Conservation (phyloP, 2,888 invertebrate species). For the Dromius quadrimaculatus region DNA sequence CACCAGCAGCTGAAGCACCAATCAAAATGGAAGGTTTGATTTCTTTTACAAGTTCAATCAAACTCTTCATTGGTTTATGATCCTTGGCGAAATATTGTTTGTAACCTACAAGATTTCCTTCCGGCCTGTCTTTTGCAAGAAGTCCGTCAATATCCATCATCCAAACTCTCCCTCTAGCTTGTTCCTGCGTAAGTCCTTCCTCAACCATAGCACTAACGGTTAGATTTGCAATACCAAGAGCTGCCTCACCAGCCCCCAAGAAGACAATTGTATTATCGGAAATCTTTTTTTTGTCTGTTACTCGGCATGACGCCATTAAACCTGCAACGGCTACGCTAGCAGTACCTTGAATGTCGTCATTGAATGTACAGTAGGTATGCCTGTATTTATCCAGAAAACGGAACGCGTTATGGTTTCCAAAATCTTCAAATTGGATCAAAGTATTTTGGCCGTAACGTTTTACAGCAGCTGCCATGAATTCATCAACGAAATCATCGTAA, state of each 20-base stretch:
- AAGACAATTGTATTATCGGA: slow-evolving; percentile 91
- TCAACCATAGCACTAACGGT: slow-evolving; percentile 70
- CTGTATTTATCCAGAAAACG: slow-evolving; percentile 92
- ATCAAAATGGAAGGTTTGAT: slow-evolving; percentile 91
- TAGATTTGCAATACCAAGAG: slow-evolving; percentile 59
- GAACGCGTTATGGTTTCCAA: slow-evolving; percentile 98
- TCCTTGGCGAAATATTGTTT: slow-evolving; percentile 83
- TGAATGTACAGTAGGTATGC: slow-evolving; percentile 94
- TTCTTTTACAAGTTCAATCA: slow-evolving; percentile 83
- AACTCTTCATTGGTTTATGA: slow-evolving; percentile 80
- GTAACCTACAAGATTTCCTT: slow-evolving; percentile 77
- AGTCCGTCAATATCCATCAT: slow-evolving; percentile 96
- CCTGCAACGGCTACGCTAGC: slow-evolving; percentile 97
- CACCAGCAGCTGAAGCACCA: slow-evolving; percentile 92
- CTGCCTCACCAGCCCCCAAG: slow-evolving; percentile 82
- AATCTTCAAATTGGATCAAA: slow-evolving; percentile 89
- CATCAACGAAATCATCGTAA: slow-evolving; percentile 95
- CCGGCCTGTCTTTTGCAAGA: slow-evolving; percentile 76
- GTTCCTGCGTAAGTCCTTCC: slow-evolving; percentile 71
- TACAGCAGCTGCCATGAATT: slow-evolving; percentile 96
- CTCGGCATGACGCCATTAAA: slow-evolving; percentile 81
- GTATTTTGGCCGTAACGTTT: slow-evolving; percentile 88
- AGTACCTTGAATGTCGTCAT: slow-evolving; percentile 99
- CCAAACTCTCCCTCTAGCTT: slow-evolving; percentile 91
- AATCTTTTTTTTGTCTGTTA: slow-evolving; percentile 82